Percentiles rank a stretch among this genome's conserved stretches.
Evolutionary conservation across 2,797 vertebrate species (phyloP).

Genomic region (Betta splendens): DNA sequence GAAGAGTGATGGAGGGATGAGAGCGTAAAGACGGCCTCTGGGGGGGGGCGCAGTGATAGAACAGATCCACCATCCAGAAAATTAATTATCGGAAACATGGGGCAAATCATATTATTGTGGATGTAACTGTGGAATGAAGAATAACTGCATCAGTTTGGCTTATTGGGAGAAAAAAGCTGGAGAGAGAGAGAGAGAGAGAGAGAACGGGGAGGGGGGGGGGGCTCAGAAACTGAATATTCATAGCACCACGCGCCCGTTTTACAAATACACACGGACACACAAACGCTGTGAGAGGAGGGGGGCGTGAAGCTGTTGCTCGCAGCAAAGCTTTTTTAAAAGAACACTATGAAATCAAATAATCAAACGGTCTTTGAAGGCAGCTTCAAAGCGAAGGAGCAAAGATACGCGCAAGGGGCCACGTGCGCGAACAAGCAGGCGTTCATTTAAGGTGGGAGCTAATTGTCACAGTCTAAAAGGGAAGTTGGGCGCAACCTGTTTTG

Average conservation of each 20-base stretch:
- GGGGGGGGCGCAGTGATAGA: constrained; percentile 50
- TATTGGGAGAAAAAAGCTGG: constrained; percentile 38
- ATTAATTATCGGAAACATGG: constrained; percentile 76
- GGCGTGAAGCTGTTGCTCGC: constrained; percentile 47
- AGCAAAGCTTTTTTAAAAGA: constrained; percentile 52
- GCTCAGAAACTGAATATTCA: constrained; percentile 60
- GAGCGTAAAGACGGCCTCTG: constrained; percentile 55
- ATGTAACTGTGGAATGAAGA: constrained; percentile 63
- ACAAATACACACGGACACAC: constrained; percentile 4
- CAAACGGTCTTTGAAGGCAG: constrained; percentile 61
- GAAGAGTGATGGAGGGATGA: constrained; percentile 66
- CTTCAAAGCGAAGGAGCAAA: constrained; percentile 63
- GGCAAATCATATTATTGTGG: constrained; percentile 68
- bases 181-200: constrained; percentile 28
- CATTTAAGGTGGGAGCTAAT: constrained; percentile 47
- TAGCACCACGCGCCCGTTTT: constrained; percentile 34
- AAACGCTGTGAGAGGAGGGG: constrained; percentile 34
- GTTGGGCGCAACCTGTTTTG: constrained; percentile 25
- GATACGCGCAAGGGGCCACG: constrained; percentile 53
- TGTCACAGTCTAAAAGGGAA: constrained; percentile 40
- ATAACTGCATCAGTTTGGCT: constrained; percentile 59
- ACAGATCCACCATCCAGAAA: constrained; percentile 66
- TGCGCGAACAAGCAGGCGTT: constrained; percentile 17
- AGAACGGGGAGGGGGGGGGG: constrained; percentile 30
- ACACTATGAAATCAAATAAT: constrained; percentile 59